Base-by-base conservation (phyloP, 2,113 vertebrate species). In the Glaucomys volans region DNA sequence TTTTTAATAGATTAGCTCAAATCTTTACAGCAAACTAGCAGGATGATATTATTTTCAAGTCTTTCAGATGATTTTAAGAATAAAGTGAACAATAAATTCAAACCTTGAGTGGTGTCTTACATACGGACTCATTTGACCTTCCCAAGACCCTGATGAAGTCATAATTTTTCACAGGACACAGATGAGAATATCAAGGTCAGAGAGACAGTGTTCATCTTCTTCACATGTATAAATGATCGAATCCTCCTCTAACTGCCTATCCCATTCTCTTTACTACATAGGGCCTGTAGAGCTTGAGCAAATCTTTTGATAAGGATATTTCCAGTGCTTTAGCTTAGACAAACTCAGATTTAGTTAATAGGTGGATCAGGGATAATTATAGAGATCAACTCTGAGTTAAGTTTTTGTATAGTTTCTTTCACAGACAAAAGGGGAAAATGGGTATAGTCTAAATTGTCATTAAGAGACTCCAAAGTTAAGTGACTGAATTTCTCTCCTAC, bases 11-110 rank as follows among this genome's bases (percentile, higher is more conserved):
- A n/a, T 86, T 20, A 54, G 50, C 52, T 47, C 64, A 87, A n/a
- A 90, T 54, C 74, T 22, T 92, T 50, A 92, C 57, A 69, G 47
- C 32, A 54, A 82, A 82, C 18, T 16, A 64, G 11, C 28, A 76
- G 32, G 8, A 80, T 95, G 59, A 50, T 64, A n/a, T 76, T 67
- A 80, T 62, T 80, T 67, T 24, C 64, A 44, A 80, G 42, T 84
- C 67, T 84, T 28, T n/a, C 64, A 37, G 22, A 67, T 77, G 66
- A 67, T 35, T 85, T 93, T 74, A 91, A 93, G 26, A 83, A 71
- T 69, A 83, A 94, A 96, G 28, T 16, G 64, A 92, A 87, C 47
- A 92, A 83, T 69, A 94, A 71, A 91, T 71, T 72, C 2, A 87
- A 88, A 85, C 47, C 28, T 83, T 84, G 69, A 64, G 37, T 85